Percentiles rank a stretch among this genome's conserved stretches.
Evolutionary conservation across 2,888 invertebrate genomes (phyloP).

Genomic region (Myathropa florea): DNA sequence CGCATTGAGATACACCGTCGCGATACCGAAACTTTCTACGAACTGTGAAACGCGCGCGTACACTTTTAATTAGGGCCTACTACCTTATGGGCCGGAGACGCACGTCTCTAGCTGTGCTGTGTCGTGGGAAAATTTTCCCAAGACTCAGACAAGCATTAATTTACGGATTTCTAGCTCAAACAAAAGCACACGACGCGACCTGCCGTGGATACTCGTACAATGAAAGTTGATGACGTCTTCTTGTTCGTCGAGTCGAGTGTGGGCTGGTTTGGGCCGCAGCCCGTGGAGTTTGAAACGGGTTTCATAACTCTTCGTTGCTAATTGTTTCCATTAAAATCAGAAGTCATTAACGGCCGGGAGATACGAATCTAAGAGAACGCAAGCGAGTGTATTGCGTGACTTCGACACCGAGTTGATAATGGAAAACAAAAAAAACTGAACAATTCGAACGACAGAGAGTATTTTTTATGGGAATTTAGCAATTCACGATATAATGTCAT

Average conservation of each 20-base stretch:
- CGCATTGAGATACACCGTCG: conserved; percentile 8
- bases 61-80: conserved; percentile 54
- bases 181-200: conserved; percentile 9
- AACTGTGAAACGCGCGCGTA: conserved; percentile 47
- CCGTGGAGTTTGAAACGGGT: not conserved
- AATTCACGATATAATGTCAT: conserved; percentile 6
- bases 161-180: conserved; percentile 43
- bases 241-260: conserved; percentile 5
- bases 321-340: conserved; percentile 51
- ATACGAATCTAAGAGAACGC: conserved; percentile 24
- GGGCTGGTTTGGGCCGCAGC: conserved; percentile 5
- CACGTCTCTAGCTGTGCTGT: not conserved
- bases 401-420: conserved; percentile 13
- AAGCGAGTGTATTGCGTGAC: conserved; percentile 21
- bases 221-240: conserved; percentile 7
- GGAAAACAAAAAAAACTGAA: not conserved
- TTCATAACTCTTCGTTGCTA: conserved; percentile 36
- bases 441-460: no score
- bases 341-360: conserved; percentile 9
- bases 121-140: conserved; percentile 49
- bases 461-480: conserved; percentile 37
- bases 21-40: conserved; percentile 45
- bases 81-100: not conserved
- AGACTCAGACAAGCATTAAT: conserved; percentile 12
- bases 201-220: not conserved